Base-by-base conservation (phyloP, 2,888 invertebrate species). In the Branchellion lobata region DNA sequence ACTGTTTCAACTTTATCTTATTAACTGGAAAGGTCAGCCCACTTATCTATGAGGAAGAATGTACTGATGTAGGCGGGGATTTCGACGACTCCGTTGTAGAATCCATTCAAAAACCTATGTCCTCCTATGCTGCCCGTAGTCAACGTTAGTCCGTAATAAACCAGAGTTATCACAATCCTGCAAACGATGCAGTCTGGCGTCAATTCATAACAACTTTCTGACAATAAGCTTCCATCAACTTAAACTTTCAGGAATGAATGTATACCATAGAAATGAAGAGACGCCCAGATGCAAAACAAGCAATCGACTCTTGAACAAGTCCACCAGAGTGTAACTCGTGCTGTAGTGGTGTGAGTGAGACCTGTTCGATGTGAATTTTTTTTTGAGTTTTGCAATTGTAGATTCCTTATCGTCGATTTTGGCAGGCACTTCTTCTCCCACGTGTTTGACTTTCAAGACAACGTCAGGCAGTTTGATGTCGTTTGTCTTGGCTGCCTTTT, bases 101-200 rank as follows among this genome's bases (percentile, higher is more conserved):
- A 83, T 34, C 79, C 81, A 79, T 84, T 84, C 40, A 85, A 72
- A 76, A 83, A 85, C 33, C 84, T 81, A 79, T 85, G 82, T 33
- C 85, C 85, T 24, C 85, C 84, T 29, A 85, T 80, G 27, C 83
- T 82, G 0, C 83, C 81, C 3, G 85, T 85, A n/a, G 84, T 84
- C 36, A 85, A 80, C 21, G 84, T 84, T 71, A 85, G 79, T 0
- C 85, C 85, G 76, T 85, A 85, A 78, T 85, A 85, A 18, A 84
- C 84, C 53, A 85, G 79, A 14, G 82, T 82, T 65, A 84, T 83
- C 3, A 84, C 83, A 1, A 84, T 80, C 85, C 85, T 85, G 21
- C 8, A 57, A 57, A 18, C 18, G 8, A 14, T 47, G 18, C n/a
- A n/a, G n/a, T n/a, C n/a, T n/a, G n/a, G n/a, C n/a, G n/a, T n/a